Base-by-base conservation (phyloP, 1,140 invertebrate species). In the Halesus radiatus region DNA sequence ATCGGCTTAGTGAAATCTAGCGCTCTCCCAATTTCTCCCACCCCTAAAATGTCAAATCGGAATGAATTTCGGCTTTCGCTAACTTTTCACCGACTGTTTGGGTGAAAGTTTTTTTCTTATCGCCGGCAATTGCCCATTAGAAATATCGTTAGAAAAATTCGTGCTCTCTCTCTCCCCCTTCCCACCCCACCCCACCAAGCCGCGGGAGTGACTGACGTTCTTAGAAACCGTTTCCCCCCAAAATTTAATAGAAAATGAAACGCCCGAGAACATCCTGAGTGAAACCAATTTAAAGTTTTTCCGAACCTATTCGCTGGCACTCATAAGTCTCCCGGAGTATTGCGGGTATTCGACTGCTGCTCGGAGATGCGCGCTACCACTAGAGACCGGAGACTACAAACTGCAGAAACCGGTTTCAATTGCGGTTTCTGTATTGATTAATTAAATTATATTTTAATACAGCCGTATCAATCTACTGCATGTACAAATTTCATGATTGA, bases 231-330 rank as follows among this genome's bases (percentile, higher is more conserved):
- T 37, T 37, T 37, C 64, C 29, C 62, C 56, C 56, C 53, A 26
- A 58, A 75, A 75, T 58, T 75, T 23, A 75, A 75, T 75, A 58
- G 73, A 75, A 75, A 75, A 75, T 58, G 50, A 74, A 74, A 74
- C 72, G 72, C 72, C 72, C 72, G 72, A 74, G 72, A 54, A 75
- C 73, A 58, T 75, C 29, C 73, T 26, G 56, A 75, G 73, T 75
- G 73, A 75, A 75, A 75, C 53, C 73, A 75, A 75, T 75, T 75
- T 75, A 75, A 75, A 75, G 73, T 75, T 75, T 75, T 75, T 58
- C 73, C 56, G 26, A n/a, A 37, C 29, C 23, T 60, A 60, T 60
- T 60, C 56, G 56, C 18, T 23, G 23, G 18, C 29, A 29, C 64
- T 37, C 62, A 16, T 26, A 32, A 66, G 29, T 66, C 62, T 66